These are phyloP conservation scores for Buceros bicornis DNA, from an alignment of 2,797 vertebrate genomes.

Conservation along the genomic window DNA sequence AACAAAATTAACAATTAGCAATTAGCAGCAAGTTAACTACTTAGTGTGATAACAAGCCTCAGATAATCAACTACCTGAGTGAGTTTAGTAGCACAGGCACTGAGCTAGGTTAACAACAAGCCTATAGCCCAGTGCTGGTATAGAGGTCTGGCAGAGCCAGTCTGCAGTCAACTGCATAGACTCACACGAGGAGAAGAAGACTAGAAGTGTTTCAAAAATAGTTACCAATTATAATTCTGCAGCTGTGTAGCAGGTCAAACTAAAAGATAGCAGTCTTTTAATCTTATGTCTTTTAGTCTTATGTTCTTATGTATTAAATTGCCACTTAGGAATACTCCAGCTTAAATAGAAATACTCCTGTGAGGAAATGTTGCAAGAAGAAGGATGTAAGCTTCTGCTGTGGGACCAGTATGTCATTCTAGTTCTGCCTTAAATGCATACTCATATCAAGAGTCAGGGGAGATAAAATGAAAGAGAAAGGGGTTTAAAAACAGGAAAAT, in stretches of 20 bases:
- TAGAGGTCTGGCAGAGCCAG: fast-evolving
- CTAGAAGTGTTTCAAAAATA: not conserved
- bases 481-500: not conserved
- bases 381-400: not conserved
- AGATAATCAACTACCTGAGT: not conserved
- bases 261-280: not conserved
- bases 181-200: not conserved
- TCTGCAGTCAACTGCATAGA: not conserved
- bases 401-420: not conserved
- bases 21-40: not conserved
- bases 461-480: not conserved
- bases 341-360: not conserved
- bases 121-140: no score
- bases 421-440: not conserved
- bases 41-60: not conserved
- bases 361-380: not conserved
- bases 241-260: not conserved
- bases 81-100: not conserved
- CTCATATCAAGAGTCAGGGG: not conserved
- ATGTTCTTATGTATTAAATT: not conserved
- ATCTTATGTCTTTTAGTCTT: not conserved
- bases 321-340: not conserved
- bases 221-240: not conserved
- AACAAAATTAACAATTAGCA: not conserved
- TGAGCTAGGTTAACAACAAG: not conserved